Conservation (phyloP, 1,140 invertebrate species). For the Drosophila yakuba region DNA sequence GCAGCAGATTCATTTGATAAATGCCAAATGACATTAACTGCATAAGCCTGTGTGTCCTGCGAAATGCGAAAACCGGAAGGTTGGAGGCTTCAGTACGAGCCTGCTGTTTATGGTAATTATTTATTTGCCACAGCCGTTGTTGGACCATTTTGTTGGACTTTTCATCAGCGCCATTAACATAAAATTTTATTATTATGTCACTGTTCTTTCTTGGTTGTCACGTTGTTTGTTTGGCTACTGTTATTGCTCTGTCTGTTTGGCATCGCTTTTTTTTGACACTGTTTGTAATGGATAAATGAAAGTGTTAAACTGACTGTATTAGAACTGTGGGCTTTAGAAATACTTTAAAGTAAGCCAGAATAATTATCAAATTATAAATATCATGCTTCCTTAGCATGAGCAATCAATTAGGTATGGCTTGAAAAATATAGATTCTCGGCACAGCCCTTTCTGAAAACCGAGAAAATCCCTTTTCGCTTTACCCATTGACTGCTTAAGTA, state of each 20-base stretch:
- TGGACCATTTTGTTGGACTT: constrained; percentile 54
- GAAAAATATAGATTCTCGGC: constrained; percentile 2
- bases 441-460: not conserved
- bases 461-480: not conserved
- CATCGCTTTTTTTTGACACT: constrained; percentile 36
- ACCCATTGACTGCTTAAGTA: constrained; percentile 6
- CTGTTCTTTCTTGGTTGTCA: constrained; percentile 52
- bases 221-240: constrained; percentile 31
- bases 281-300: constrained; percentile 13
- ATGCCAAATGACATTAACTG: constrained; percentile 73
- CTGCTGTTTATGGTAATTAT: constrained; percentile 83
- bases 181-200: constrained; percentile 80
- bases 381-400: not conserved
- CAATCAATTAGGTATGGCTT: constrained; percentile 4
- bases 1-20: constrained; percentile 65
- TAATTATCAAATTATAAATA: not conserved
- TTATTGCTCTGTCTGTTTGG: constrained; percentile 62
- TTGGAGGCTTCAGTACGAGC: constrained; percentile 23
- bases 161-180: constrained; percentile 79
- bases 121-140: constrained; percentile 78
- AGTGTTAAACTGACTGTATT: not conserved
- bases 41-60: constrained; percentile 39
- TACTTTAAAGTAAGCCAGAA: not conserved
- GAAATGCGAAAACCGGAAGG: constrained; percentile 42
- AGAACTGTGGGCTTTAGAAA: not conserved